Percentiles rank a stretch among this genome's conserved stretches.
These are phyloP conservation scores for Pachyseris speciosa DNA, from an alignment of 64 coral and sea anemone genomes.

Conservation along the genomic window DNA sequence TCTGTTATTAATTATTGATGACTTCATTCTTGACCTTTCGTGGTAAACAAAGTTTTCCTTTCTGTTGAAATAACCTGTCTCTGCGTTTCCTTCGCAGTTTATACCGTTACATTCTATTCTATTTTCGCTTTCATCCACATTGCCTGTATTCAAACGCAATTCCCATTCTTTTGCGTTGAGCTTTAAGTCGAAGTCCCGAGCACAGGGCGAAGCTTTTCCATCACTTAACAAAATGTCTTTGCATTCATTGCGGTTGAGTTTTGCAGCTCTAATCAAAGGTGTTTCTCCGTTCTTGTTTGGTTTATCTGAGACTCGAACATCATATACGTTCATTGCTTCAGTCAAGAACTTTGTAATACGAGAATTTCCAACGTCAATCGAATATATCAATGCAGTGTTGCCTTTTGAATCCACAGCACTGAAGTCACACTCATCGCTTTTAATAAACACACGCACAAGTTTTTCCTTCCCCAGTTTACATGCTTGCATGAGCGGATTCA, in stretches of 20 bases:
- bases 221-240: conserved; percentile 51
- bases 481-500: conserved; percentile 76
- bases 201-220: conserved; percentile 64
- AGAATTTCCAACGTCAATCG: conserved; percentile 64
- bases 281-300: conserved; percentile 82
- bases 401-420: conserved; percentile 56
- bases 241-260: conserved; percentile 63
- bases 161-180: conserved; percentile 2
- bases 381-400: conserved; percentile 74
- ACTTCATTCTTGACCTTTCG: background rate
- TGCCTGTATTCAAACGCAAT: background rate
- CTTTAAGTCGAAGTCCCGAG: conserved; percentile 55
- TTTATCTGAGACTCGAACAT: conserved; percentile 62
- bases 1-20: background rate
- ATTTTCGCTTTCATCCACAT: background rate
- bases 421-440: conserved; percentile 62
- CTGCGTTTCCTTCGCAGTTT: background rate
- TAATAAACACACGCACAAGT: conserved; percentile 52
- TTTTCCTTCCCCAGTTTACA: conserved; percentile 55
- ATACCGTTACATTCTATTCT: background rate
- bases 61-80: background rate
- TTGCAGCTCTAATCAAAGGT: conserved; percentile 70
- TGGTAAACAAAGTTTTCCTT: background rate
- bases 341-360: conserved; percentile 55
- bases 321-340: conserved; percentile 55